Conservation (phyloP, 2,797 vertebrate genomes). For the Schizothorax lantsangensis region DNA sequence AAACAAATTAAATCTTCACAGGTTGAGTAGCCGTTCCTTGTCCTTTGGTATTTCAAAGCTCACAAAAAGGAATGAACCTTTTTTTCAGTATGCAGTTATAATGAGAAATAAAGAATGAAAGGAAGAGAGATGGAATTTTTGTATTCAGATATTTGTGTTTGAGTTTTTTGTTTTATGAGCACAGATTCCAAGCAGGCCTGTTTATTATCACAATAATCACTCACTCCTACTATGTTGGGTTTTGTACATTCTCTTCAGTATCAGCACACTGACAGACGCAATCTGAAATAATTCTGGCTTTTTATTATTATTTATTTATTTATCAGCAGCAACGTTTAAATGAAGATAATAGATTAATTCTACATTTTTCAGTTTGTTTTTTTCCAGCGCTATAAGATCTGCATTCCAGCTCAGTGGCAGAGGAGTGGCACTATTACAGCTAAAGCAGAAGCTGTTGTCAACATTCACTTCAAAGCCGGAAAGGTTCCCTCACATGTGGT, state of each 20-base stretch:
- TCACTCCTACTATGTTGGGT: background rate
- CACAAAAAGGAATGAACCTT: constrained; percentile 15
- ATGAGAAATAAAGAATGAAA: constrained; percentile 8
- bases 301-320: constrained; percentile 15
- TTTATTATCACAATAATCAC: constrained; percentile 23
- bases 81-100: constrained; percentile 23
- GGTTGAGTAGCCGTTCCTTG: background rate
- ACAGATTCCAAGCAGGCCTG: constrained; percentile 16
- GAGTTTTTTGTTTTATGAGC: constrained; percentile 8
- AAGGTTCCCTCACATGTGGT: constrained; percentile 72
- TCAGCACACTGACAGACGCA: constrained; percentile 1
- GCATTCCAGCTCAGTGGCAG: constrained; percentile 54
- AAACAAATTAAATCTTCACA: constrained; percentile 20
- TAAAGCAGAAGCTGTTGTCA: constrained; percentile 72
- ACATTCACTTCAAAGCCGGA: constrained; percentile 73
- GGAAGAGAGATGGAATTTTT: background rate
- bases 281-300: background rate
- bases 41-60: constrained; percentile 16
- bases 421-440: constrained; percentile 59
- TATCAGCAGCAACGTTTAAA: background rate
- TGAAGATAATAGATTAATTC: constrained; percentile 1
- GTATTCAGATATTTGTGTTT: constrained; percentile 25
- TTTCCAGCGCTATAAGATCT: background rate
- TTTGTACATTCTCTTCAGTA: constrained; percentile 18
- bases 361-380: background rate